These are phyloP conservation scores for Sorex maritimensis DNA, from an alignment of 2,797 vertebrate genomes.

Conservation along the genomic window DNA sequence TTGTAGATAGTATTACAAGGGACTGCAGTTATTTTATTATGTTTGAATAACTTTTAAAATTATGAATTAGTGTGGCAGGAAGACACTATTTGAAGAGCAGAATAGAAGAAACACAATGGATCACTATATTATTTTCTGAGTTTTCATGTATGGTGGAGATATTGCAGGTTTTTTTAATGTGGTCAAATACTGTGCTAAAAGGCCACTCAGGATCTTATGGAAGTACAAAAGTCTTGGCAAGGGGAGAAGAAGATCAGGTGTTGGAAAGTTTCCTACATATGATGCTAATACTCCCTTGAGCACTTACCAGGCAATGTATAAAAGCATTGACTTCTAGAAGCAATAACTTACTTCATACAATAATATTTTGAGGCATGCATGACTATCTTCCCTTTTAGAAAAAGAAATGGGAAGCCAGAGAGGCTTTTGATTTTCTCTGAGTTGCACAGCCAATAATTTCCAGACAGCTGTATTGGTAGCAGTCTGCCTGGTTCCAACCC, in stretches of 20 bases:
- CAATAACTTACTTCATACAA: not conserved
- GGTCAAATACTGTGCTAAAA: not conserved
- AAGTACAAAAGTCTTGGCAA: not conserved
- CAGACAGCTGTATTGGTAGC: not conserved
- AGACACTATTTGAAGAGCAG: constrained; percentile 20
- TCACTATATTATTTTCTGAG: not conserved
- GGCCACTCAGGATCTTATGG: not conserved
- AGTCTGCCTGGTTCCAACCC: not conserved
- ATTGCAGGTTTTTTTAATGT: not conserved
- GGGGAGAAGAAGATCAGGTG: not conserved
- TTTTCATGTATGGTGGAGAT: not conserved
- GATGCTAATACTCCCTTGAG: not conserved
- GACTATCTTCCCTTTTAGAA: not conserved
- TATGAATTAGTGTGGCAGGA: not conserved
- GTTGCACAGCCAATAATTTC: not conserved
- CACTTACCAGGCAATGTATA: not conserved
- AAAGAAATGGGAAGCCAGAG: not conserved
- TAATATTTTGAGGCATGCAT: not conserved
- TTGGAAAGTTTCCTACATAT: not conserved
- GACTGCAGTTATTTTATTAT: not conserved
- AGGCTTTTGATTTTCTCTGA: not conserved
- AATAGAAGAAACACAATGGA: not conserved
- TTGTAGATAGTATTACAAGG: not conserved
- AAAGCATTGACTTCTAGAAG: not conserved
- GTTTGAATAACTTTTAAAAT: constrained; percentile 6